Base-by-base conservation (phyloP, 2,888 invertebrate species). In the Halocaridina rubra region DNA sequence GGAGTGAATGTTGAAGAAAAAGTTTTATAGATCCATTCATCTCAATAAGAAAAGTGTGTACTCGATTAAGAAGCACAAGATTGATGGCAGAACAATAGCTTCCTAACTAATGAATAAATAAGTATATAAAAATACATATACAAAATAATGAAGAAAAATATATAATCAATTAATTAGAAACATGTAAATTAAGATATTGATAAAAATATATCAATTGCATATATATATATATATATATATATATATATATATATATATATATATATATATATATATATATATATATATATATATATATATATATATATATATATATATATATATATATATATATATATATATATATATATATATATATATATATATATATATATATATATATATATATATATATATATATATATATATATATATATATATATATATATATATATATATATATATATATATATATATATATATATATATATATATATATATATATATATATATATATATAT, bases 401-500 rank as follows among this genome's bases (percentile, higher is more conserved):
- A 24, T 24, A 1, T 67, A 24, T 24, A 24, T 67, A 29, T 67
- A 29, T 24, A 67, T 67, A 67, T 24, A 67, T 67, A 24, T 67
- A 67, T 67, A 67, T 24, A 67, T 24, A 67, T 3, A 24, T 67
- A 67, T 67, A 67, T 24, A 67, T 67, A 67, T 3, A 67, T 67
- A 67, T 24, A 67, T 24, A 67, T 3, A 67, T 24, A 67, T 24
- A 24, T 24, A 67, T 24, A 67, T 24, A 67, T 24, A 24, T 24
- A 67, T 24, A 67, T 24, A 67, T 67, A 24, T 67, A 67, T 67
- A 67, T 24, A 67, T 24, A 67, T 24, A 67, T 24, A 67, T 24
- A 67, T 67, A 67, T 67, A 67, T 67, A 67, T 67, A 67, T 67
- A 67, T 67, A 67, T 24, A 67, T 67, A 67, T 67, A 67, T 67